A percentile compares a stretch with the other conserved stretches of the same genome.
phyloP scores from a whole-genome alignment of 2,113 vertebrate species.

The Forbesichthys agassizii region DNA sequence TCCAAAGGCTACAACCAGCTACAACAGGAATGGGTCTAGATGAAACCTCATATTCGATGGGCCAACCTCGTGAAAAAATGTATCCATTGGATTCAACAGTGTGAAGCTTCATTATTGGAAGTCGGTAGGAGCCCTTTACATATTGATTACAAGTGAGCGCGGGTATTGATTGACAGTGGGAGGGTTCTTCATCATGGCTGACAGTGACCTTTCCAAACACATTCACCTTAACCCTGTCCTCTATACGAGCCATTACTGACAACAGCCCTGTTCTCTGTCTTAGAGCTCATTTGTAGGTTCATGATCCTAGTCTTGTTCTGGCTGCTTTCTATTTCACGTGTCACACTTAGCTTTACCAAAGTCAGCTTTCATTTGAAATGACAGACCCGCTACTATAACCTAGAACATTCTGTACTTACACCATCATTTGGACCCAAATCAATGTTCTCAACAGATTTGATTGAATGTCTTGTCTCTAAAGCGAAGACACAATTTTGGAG shows the following conservation, averaged over 20 bases:
- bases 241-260: background rate
- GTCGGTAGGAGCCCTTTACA: slow-evolving; percentile 11
- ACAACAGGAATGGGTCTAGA: background rate
- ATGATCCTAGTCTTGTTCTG: too few relatives aligned
- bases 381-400: too few relatives aligned
- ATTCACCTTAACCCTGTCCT: slow-evolving; percentile 1
- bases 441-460: too few relatives aligned
- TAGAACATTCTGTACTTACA: too few relatives aligned
- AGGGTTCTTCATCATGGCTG: slow-evolving; percentile 5
- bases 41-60: background rate
- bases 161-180: slow-evolving; percentile 16
- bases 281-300: too few relatives aligned
- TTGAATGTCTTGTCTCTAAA: too few relatives aligned
- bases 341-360: too few relatives aligned
- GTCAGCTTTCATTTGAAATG: too few relatives aligned
- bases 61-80: background rate
- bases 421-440: too few relatives aligned
- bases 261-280: background rate
- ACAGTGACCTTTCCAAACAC: slow-evolving; percentile 17
- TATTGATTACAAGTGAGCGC: slow-evolving; percentile 38
- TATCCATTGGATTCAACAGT: background rate
- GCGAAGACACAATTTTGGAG: too few relatives aligned
- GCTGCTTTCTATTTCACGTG: too few relatives aligned
- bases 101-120: slow-evolving; percentile 24
- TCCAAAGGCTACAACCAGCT: too few relatives aligned